Evolutionary conservation across 2,888 invertebrate genomes (phyloP), one percentile per base, ranked within the genome.

Genomic region (Lepeophtheirus nordmannii): DNA sequence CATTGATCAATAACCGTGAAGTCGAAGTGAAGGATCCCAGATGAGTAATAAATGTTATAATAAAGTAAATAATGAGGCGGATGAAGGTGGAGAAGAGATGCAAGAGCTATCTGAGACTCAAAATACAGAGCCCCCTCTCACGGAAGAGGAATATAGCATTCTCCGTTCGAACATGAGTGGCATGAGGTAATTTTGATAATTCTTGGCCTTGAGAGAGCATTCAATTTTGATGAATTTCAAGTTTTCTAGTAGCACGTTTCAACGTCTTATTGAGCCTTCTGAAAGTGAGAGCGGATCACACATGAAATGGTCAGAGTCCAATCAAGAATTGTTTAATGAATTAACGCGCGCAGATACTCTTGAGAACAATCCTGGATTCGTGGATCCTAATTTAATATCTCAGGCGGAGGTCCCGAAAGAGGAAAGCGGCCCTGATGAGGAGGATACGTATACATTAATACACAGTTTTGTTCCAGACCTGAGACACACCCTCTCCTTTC

Each of bases 281-380:
- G 30, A 30, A 30, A 7, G n/a, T n/a, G n/a, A n/a, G n/a, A n/a
- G n/a, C n/a, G n/a, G n/a, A n/a, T 41, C 53, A 2, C 14, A 14
- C 2, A 8, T 17, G 14, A 46, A 46, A 17, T 46, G 53, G 53
- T 46, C 53, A 5, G 53, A 46, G 8, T 46, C 53, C 8, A 46
- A 46, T 17, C 53, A 46, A 8, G 53, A 46, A 17, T 17, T 46
- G n/a, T 46, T 46, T 17, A 14, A 46, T 46, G 53, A 46, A 46
- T 46, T 46, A 17, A 46, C 53, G 10, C 60, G 60, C 10, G n/a
- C 17, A 17, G 60, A 60, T 30, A 60, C 60, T 14, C 17, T 60
- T 10, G 60, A 60, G 10, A 30, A 38, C 23, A 30, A 60, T 60
- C 60, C 60, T 14, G 60, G 60, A 1, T 60, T 60, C n/a, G 60